Evolutionary conservation across 2,888 invertebrate genomes (phyloP), one percentile per base, ranked within the genome.

Genomic region (Galerucella nymphaeae): DNA sequence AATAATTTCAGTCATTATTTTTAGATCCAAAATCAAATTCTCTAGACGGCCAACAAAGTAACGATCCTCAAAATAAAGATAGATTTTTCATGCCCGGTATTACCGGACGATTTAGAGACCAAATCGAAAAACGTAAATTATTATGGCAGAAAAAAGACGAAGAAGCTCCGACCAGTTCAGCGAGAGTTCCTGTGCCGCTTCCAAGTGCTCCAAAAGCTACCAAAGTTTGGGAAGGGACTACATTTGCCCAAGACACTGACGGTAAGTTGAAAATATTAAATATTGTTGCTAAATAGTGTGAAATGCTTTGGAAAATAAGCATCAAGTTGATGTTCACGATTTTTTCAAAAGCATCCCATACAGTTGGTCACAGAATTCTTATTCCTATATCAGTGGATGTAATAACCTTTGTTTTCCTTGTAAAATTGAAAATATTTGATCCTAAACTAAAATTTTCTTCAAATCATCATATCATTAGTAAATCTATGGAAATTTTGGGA

Each of bases 241-340:
- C 94, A 38, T 97, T 98, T 87, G 93, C 95, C 0, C 94, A 96
- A 85, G 97, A 98, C 87, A 90, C 92, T 23, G 97, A 97, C 86
- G 97, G 97, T 75, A 73, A 78, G 77, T 66, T n/a, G 48, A n/a
- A n/a, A 48, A 48, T 11, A 14, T 11, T 23, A 3, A 23, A 23
- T 23, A 23, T 23, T 30, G 8, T 30, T 30, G 8, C 30, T 30
- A 30, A 2, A 30, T 30, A 30, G 30, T 30, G 30, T 30, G 0
- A 30, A 30, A 30, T 4, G 5, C 30, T 30, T 30, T 30, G 30
- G 5, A 30, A 5, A 30, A 30, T 30, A 30, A 30, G 30, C 30
- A 30, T 30, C 3, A 30, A 30, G 30, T 30, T 30, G 5, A 30
- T 30, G 30, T 30, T 30, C 30, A 5, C 30, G 5, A 30, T 4